Percentiles rank a stretch among this genome's conserved stretches.
These are phyloP conservation scores for Temnothorax rugatulus DNA, from an alignment of 2,888 invertebrate genomes.

Conservation along the genomic window DNA sequence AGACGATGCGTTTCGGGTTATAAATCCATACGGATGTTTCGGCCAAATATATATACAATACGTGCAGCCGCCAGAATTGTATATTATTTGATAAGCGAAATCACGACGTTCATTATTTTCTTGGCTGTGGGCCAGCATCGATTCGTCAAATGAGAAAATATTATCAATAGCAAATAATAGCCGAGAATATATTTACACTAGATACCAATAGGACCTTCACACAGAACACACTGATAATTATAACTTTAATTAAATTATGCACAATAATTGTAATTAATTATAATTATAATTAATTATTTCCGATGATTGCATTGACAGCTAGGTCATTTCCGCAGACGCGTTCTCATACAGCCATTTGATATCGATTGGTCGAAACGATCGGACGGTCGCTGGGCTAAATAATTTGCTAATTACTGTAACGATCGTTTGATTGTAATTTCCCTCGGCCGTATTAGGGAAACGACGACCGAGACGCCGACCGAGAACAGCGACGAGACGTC, in stretches of 20 bases:
- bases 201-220: background rate
- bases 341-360: background rate
- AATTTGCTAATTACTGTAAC: slow-evolving; percentile 74
- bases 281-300: background rate
- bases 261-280: slow-evolving; percentile 13
- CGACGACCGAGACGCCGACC: background rate
- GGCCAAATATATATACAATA: background rate
- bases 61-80: background rate
- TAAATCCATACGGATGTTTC: background rate
- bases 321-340: background rate
- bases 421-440: slow-evolving; percentile 72
- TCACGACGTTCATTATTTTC: background rate
- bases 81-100: slow-evolving; percentile 14
- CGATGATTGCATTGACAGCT: slow-evolving; percentile 5
- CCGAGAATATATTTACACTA: background rate
- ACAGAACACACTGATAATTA: background rate
- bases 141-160: slow-evolving; percentile 13
- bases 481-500: background rate
- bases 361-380: slow-evolving; percentile 68
- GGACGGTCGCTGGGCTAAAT: slow-evolving; percentile 74
- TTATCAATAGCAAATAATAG: slow-evolving; percentile 2
- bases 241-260: slow-evolving; percentile 9
- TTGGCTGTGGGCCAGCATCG: background rate
- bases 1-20: background rate
- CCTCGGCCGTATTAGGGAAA: background rate